Evolutionary conservation across 2,888 invertebrate species (phyloP), one percentile per base, ranked within the genome.

Genomic region (Gastrophysa polygoni): DNA sequence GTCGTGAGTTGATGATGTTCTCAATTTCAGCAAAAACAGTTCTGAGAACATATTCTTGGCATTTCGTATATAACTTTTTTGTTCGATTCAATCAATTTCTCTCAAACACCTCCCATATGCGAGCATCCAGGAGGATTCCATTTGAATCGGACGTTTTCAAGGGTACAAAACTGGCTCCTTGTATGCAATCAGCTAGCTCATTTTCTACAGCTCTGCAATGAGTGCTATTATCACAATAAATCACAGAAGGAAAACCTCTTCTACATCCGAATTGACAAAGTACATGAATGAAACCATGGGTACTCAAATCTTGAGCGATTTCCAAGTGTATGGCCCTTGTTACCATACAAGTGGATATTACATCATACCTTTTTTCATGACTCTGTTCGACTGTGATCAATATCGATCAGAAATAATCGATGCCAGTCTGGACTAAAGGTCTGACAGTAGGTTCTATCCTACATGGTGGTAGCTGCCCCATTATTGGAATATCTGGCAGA

Each of bases 171-270:
- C 61, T 38, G 68, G 63, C 64, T 68, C 64, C 44, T 43, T 24
- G 24, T 24, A 24, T 24, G 7, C 24, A 24, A 24, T 14, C 6
- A 4, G 24, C 48, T 2, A 48, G 2, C 11, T 1, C 48, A 5
- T 1, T 21, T 18, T 57, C 57, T 17, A 48, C 49, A 14, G 14
- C 38, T 14, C 16, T 32, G 32, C 47, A 57, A 43, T 48, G 10
- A 5, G 24, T 24, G 44, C 29, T 51, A 28, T 58, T 44, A 50
- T 59, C 52, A 18, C 51, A 21, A 17, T 14, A 50, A 8, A 59
- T 28, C 28, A 28, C 51, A 4, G 85, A 10, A 1, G 47, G 38
- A 44, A 57, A 57, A 16, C 52, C 44, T 54, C 46, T 32, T 46
- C 56, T 17, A 34, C 60, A 61, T 18, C 44, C 34, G 44, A 61